phyloP scores from a whole-genome alignment of 2,113 vertebrate species.

The Collichthys lucidus region DNA sequence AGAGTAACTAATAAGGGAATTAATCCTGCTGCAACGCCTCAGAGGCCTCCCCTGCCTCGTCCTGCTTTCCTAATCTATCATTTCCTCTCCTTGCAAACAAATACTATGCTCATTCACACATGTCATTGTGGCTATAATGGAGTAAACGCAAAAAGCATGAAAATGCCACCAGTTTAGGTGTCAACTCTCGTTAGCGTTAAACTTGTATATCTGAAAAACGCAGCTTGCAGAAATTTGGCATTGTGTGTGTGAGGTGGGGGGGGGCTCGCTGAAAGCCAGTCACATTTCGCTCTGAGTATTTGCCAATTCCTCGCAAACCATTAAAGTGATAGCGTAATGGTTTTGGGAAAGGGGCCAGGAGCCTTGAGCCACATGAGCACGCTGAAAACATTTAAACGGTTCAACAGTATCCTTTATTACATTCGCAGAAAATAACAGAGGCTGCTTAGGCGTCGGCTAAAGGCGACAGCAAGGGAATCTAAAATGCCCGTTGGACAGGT shows the following conservation, averaged over 20 bases:
- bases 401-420: slow-evolving; percentile 63
- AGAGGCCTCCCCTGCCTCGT: slow-evolving; percentile 50
- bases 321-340: slow-evolving; percentile 59
- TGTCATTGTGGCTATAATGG: slow-evolving; percentile 54
- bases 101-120: slow-evolving; percentile 63
- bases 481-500: slow-evolving; percentile 21
- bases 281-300: slow-evolving; percentile 51
- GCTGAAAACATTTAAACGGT: slow-evolving; percentile 60
- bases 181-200: slow-evolving; percentile 60
- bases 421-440: slow-evolving; percentile 47
- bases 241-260: slow-evolving; percentile 2
- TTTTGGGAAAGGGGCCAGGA: slow-evolving; percentile 61
- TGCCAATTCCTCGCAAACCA: slow-evolving; percentile 56
- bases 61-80: slow-evolving; percentile 62
- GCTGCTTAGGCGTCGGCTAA: slow-evolving; percentile 29
- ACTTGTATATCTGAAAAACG: slow-evolving; percentile 49
- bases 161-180: slow-evolving; percentile 60
- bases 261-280: slow-evolving; percentile 41
- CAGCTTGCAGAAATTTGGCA: slow-evolving; percentile 54
- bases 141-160: slow-evolving; percentile 46
- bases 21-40: slow-evolving; percentile 62
- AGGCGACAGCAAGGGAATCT: slow-evolving; percentile 13
- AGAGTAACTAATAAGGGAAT: slow-evolving; percentile 72
- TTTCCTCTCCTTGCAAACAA: slow-evolving; percentile 64
- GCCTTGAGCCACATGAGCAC: slow-evolving; percentile 35